Base-by-base conservation (phyloP, 2,888 invertebrate genomes). In the Lottia gigantea region DNA sequence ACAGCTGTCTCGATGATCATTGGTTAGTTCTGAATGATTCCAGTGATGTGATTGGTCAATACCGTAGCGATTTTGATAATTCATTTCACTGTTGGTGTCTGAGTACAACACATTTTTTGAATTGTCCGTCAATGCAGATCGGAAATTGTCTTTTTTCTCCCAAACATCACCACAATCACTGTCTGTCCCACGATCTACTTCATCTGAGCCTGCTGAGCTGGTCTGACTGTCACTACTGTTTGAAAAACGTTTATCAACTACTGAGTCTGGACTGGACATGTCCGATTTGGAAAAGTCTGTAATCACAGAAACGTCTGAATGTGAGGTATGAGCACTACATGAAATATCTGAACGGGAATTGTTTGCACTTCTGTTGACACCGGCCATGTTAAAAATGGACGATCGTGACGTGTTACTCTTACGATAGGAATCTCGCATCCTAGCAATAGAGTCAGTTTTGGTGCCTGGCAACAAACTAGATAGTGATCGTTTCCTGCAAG, bases 401-500 rank as follows among this genome's bases (percentile, higher is more conserved):
- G 23, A 19, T 12, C 55, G 8, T 23, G 55, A n/a, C 7, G 19
- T 19, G 23, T 55, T 55, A 55, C 55, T 55, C 23, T 55, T 55
- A 55, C 55, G 55, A 55, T 73, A 72, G 8, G 76, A 76, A 63
- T 76, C 76, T 47, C 73, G 46, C 25, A 76, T 45, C 45, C 72
- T 71, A 47, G 49, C 49, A 16, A 77, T 25, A 47, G 74, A 74
- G 40, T 73, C 70, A 12, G 74, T 73, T 46, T 66, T 66, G 6
- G 75, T 74, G 16, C 77, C 77, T 0, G 77, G 77, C 25, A 77
- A 55, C 25, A 77, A 23, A 45, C 73, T 70, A 40, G 75, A 70
- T n/a, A 71, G n/a, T 11, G 77, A 73, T 4, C 70, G 63, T 68
- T 77, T 77, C 64, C 74, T 46, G 61, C 19, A 47, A 14, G 70